Percentiles rank a stretch among this genome's conserved stretches.
Conservation (phyloP, 2,797 vertebrate species). For the Sebastes taczanowskii region DNA sequence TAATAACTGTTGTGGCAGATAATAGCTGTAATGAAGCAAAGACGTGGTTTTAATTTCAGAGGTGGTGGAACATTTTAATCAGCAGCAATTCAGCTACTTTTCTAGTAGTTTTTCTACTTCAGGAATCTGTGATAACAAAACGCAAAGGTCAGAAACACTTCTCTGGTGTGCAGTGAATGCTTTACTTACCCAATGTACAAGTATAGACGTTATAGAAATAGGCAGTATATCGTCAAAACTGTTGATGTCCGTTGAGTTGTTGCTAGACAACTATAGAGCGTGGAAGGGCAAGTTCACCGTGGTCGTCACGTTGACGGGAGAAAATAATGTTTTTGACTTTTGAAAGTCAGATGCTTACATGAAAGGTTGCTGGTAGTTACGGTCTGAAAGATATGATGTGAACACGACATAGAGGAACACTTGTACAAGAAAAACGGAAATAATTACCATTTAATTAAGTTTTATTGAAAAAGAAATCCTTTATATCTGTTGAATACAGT, state of each 20-base stretch:
- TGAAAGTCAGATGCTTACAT: neutral
- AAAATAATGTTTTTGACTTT: neutral
- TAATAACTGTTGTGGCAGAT: conserved; percentile 9
- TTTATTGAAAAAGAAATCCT: neutral
- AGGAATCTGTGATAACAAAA: neutral
- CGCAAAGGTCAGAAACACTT: neutral
- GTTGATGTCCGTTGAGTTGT: neutral
- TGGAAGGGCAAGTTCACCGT: neutral
- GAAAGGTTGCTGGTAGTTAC: neutral
- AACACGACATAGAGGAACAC: neutral
- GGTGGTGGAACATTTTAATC: conserved; percentile 20
- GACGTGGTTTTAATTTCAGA: conserved; percentile 14
- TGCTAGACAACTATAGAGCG: neutral
- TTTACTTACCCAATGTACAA: neutral
- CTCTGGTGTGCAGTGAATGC: neutral
- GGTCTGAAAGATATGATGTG: neutral
- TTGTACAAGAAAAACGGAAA: no score
- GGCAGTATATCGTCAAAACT: neutral
- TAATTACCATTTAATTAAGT: no score
- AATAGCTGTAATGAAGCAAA: conserved; percentile 14
- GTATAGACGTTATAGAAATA: neutral
- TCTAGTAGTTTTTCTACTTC: neutral
- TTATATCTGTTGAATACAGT: neutral
- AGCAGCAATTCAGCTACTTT: neutral
- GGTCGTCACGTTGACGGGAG: neutral